Base-by-base conservation (phyloP, 1,140 invertebrate species). In the Aethina tumida region DNA sequence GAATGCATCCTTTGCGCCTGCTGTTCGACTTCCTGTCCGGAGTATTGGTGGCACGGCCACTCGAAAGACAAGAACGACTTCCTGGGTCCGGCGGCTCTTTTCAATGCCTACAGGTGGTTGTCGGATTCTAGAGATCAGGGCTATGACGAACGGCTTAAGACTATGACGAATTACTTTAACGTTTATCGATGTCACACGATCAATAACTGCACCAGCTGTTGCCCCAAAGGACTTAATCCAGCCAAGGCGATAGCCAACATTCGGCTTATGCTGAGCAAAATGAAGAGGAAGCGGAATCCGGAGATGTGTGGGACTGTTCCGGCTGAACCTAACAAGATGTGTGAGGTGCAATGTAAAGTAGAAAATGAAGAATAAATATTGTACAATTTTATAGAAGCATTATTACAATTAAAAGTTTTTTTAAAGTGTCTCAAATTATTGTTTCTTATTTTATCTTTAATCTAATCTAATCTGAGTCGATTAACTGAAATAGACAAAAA, bases 1-100 rank as follows among this genome's bases (percentile, higher is more conserved):
- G 94, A 97, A 62, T 97, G 94, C 63, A 97, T 97, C 52, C 66
- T 97, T 19, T 97, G 94, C 66, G 93, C 92, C 33, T 97, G 94
- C 64, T 97, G 93, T 60, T 90, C 86, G 15, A 95, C 91, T 12
- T 86, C 88, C n/a, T 97, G 93, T 52, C 93, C 93, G 1, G 88
- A 85, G 21, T 97, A 96, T 66, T 97, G 93, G 93, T 97, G 93
- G 93, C 95, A 97, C 31, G 45, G 47, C 2, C 48, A 53, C 18
- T 8, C 18, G 9, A 49, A 49, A 18, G 26, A 30, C 58, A 78
- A 81, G 5, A 91, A 96, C 59, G 92, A 93, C 58, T 97, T 95
- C 62, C 73, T 97, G 26, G 93, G 92, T 0, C 92, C 91, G 3
- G 91, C 92, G 17, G 87, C 90, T 4, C 70, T 96, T 7, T 87